A percentile compares a stretch with the other conserved stretches of the same genome.
Evolutionary conservation across 2,888 invertebrate genomes (phyloP).

Genomic region (Drosophila neonasuta): DNA sequence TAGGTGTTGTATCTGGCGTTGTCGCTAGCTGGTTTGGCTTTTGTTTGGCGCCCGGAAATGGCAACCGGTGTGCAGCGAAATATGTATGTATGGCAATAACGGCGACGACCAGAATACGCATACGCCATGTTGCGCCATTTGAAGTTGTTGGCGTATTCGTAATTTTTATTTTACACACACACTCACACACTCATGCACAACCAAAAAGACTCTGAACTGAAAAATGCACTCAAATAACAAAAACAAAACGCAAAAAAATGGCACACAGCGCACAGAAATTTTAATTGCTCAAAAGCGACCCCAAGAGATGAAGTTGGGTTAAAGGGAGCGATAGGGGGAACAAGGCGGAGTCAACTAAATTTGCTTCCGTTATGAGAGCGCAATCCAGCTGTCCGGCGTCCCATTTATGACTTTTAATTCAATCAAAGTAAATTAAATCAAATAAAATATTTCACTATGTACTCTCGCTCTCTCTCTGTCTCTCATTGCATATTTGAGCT

Average conservation of each 20-base stretch:
- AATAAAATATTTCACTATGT: slow-evolving; percentile 40
- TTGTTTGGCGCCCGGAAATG: slow-evolving; percentile 66
- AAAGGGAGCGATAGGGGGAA: neutral
- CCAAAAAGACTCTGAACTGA: slow-evolving; percentile 40
- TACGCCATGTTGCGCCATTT: slow-evolving; percentile 72
- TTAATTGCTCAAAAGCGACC: slow-evolving; percentile 69
- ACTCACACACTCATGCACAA: slow-evolving; percentile 43
- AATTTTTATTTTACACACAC: slow-evolving; percentile 67
- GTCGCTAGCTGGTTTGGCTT: slow-evolving; percentile 57
- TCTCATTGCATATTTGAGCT: slow-evolving; percentile 24
- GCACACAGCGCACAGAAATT: slow-evolving; percentile 57
- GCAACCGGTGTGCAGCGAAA: slow-evolving; percentile 73
- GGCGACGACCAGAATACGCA: slow-evolving; percentile 49
- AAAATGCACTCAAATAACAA: slow-evolving; percentile 55
- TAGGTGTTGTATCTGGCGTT: slow-evolving; percentile 49
- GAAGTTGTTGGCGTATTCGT: slow-evolving; percentile 71
- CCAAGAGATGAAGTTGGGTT: slow-evolving; percentile 1
- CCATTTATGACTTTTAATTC: slow-evolving; percentile 67
- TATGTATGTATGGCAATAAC: slow-evolving; percentile 48
- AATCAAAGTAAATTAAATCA: slow-evolving; percentile 64
- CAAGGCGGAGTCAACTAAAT: slow-evolving; percentile 47
- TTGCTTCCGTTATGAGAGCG: slow-evolving; percentile 40
- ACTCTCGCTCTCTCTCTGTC: slow-evolving; percentile 2
- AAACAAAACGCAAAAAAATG: slow-evolving; percentile 42
- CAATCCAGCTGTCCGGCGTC: slow-evolving; percentile 9